Evolutionary conservation across 2,113 vertebrate genomes (phyloP).

Genomic region (Taxidea taxus): DNA sequence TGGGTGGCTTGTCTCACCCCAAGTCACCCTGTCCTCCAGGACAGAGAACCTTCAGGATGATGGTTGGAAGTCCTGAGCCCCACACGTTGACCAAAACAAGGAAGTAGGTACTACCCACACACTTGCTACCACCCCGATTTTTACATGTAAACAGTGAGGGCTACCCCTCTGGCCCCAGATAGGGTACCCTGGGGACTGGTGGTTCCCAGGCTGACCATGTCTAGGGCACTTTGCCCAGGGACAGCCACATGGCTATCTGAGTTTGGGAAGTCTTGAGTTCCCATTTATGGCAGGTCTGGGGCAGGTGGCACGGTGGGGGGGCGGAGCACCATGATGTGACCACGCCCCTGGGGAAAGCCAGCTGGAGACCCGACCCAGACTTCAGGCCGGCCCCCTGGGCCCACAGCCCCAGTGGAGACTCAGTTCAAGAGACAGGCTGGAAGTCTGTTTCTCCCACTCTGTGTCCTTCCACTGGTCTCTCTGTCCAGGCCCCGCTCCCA

Average conservation of each 20-base stretch:
- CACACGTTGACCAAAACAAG: background rate
- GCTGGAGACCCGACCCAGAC: background rate
- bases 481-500: too few species aligned
- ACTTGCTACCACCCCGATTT: background rate
- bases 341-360: background rate
- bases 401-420: background rate
- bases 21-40: background rate
- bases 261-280: background rate
- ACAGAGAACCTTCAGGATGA: background rate
- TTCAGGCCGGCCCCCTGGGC: background rate
- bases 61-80: background rate
- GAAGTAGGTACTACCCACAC: background rate
- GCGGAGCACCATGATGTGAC: background rate
- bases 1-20: background rate
- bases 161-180: background rate
- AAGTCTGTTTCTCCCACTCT: background rate
- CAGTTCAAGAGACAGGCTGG: background rate
- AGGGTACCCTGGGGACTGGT: too few species aligned
- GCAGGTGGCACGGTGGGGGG: too few species aligned
- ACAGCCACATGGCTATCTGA: background rate
- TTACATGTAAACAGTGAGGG: fast-evolving
- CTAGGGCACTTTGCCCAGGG: background rate
- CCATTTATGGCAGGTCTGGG: background rate
- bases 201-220: background rate
- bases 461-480: fast-evolving